These are phyloP conservation scores for Neria commutata DNA, from an alignment of 2,888 invertebrate species.

Conservation along the genomic window DNA sequence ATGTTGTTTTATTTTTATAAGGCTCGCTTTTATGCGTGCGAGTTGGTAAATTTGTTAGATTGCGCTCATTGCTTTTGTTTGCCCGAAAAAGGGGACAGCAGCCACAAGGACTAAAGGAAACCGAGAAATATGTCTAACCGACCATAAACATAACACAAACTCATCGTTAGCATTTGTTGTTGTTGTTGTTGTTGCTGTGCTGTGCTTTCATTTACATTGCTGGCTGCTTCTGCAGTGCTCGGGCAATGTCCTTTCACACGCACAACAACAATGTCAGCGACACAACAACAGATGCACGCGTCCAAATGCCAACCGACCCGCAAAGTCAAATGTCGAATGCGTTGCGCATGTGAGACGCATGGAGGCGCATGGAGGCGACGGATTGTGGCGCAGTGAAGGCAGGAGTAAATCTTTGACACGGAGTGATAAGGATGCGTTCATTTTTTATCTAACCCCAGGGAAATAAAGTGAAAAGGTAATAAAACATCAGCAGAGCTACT, in stretches of 20 bases:
- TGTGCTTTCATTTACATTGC: constrained; percentile 9
- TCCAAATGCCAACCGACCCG: constrained; percentile 12
- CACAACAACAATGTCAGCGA: neutral
- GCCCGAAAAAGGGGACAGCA: neutral
- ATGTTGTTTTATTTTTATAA: neutral
- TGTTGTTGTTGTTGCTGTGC: constrained; percentile 50
- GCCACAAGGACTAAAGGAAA: constrained; percentile 1
- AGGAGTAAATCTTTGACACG: constrained; percentile 56
- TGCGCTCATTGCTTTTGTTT: too few species aligned
- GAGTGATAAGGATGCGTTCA: constrained; percentile 57
- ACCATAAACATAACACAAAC: constrained; percentile 53
- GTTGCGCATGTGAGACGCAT: constrained; percentile 43
- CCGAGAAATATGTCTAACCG: constrained; percentile 19
- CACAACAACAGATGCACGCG: neutral
- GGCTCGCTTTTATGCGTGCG: too few species aligned
- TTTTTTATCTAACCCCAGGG: constrained; percentile 56
- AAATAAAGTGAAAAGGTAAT: constrained; percentile 58
- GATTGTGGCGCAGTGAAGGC: constrained; percentile 40
- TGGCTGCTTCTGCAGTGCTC: constrained; percentile 13
- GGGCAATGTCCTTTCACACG: neutral
- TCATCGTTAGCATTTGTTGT: constrained; percentile 55
- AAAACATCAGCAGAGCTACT: constrained; percentile 46
- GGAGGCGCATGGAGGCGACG: constrained; percentile 48
- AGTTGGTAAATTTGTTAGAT: too few species aligned
- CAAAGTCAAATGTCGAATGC: constrained; percentile 13